These are phyloP conservation scores for Nineta flava DNA, from an alignment of 2,888 invertebrate species.

Conservation along the genomic window DNA sequence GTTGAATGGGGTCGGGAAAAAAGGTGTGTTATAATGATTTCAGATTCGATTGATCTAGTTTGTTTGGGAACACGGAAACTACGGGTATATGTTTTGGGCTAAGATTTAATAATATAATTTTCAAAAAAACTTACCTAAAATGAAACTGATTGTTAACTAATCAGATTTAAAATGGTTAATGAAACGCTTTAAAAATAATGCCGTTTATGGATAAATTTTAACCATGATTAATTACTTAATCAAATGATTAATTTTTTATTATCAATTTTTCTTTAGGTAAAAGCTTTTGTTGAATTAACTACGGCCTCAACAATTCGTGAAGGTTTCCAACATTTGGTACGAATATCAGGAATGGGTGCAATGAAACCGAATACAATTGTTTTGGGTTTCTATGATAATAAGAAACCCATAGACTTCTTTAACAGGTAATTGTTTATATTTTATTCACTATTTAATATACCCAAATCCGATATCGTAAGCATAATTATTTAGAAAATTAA, in stretches of 20 bases:
- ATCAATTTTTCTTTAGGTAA: conserved; percentile 38
- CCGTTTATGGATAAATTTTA: too few species aligned
- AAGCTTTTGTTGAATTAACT: conserved; percentile 93
- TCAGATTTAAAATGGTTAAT: neutral
- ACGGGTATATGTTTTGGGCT: too few species aligned
- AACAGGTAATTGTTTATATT: conserved; percentile 31
- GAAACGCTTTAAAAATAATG: neutral
- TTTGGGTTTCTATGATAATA: conserved; percentile 80
- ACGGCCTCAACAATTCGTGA: conserved; percentile 69
- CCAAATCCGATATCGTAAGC: neutral
- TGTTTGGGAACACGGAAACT: too few species aligned
- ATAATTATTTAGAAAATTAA: neutral
- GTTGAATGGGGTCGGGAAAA: too few species aligned
- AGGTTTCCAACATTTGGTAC: conserved; percentile 81
- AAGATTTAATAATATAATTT: too few species aligned
- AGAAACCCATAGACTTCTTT: conserved; percentile 62
- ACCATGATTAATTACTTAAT: neutral
- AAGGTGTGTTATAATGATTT: too few species aligned
- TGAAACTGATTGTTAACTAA: too few species aligned
- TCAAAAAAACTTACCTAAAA: too few species aligned
- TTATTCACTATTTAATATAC: too few species aligned
- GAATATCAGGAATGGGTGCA: conserved; percentile 89
- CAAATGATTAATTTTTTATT: neutral
- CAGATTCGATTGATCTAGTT: too few species aligned
- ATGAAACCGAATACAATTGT: conserved; percentile 99